Conservation (phyloP, 2,888 invertebrate genomes). For the Stenotaenia linearis region DNA sequence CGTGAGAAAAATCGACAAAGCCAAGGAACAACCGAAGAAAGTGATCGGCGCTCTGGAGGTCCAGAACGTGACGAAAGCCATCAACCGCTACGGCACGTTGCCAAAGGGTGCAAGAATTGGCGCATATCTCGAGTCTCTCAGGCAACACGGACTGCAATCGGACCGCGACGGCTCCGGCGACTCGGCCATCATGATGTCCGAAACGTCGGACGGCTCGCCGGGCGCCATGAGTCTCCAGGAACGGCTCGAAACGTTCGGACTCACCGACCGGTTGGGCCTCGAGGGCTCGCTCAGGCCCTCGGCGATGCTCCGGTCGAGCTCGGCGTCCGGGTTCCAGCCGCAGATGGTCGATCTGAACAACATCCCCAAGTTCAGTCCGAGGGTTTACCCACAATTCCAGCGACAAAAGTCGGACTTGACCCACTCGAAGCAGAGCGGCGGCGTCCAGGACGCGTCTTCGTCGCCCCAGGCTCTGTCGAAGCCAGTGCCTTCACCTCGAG, state of each 20-base stretch:
- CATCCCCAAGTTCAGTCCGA: conserved; percentile 32
- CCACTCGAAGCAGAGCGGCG: conserved; percentile 40
- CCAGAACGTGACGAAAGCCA: conserved; percentile 86
- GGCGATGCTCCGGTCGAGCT: conserved; percentile 33
- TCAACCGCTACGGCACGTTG: conserved; percentile 80
- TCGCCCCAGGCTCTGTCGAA: conserved; percentile 36
- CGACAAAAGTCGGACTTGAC: conserved; percentile 45
- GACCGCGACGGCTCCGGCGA: neutral
- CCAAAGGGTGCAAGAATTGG: conserved; percentile 96
- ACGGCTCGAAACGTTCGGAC: neutral
- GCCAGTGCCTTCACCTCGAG: conserved; percentile 41
- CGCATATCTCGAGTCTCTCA: conserved; percentile 88
- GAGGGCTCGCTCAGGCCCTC: conserved; percentile 27
- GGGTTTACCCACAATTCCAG: conserved; percentile 51
- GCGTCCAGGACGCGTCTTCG: conserved; percentile 38
- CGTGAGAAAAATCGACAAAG: conserved; percentile 46
- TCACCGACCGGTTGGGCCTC: neutral
- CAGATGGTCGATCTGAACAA: neutral
- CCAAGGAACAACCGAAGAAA: conserved; percentile 47
- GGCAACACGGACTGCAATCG: conserved; percentile 63
- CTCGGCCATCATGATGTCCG: neutral
- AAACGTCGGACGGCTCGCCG: conserved; percentile 21
- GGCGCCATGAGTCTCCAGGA: conserved; percentile 31
- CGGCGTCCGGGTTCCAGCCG: conserved; percentile 33
- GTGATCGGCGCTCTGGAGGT: conserved; percentile 90